Base-by-base conservation (phyloP, 2,797 vertebrate species). In the Semaprochilodus insignis region DNA sequence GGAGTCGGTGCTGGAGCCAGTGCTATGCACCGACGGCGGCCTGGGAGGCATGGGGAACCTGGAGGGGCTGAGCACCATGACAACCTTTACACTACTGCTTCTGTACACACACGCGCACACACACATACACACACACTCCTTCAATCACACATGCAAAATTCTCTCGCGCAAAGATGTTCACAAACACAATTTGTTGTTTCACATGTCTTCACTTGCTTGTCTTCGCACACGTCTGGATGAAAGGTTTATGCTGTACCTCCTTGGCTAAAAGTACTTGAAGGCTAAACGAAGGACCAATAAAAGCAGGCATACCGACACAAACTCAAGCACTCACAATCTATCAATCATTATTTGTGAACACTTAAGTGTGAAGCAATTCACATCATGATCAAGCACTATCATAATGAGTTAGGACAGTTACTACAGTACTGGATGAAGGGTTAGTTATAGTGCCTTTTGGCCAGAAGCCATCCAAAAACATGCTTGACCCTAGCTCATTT, bases 1-100 rank as follows among this genome's bases (percentile, higher is more conserved):
- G 1, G 98, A 99, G 93, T 99, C 98, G 90, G 97, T 97, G 96
- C 97, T 99, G 92, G 98, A 99, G 86, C 97, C 97, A 89, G 96
- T 98, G 93, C 98, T 99, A 92, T 99, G 98, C 95, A 98, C 96
- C 85, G 98, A 99, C 82, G 96, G 95, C 6, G 98, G 97, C 93
- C 98, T 96, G 85, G 97, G 89, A 90, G 96, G 96, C 93, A 96
- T 90, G 89, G 96, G 96, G 91, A 97, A 98, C 96, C 98, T 99
- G 93, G 97, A 97, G 93, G 94, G 93, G 93, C 98, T 99, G 94
- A 96, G 94, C 90, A 96, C 94, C 92, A 97, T 92, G 94, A 95
- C 92, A 93, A 88, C 88, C 90, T 94, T 96, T 89, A 89, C 81
- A 92, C 91, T 80, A 55, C 78, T 51, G 81, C 81, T 82, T 81